Evolutionary conservation across 2,888 invertebrate species (phyloP), one percentile per base, ranked within the genome.

Genomic region (Aspidiotus rigidus): DNA sequence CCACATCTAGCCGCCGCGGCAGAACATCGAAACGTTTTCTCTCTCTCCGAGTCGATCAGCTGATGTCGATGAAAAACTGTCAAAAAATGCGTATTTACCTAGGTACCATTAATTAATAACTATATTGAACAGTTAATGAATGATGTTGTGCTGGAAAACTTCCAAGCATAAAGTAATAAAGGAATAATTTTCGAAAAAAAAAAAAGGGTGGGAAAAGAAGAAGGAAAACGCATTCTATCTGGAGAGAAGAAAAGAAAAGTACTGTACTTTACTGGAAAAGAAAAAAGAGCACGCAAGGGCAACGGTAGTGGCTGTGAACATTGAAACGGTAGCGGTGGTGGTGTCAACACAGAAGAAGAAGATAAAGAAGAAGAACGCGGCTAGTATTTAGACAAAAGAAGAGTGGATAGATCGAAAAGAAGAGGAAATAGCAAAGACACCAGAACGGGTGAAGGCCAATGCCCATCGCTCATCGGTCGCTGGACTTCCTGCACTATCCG

Each of bases 401-500:
- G 40, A 44, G 62, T 11, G 28, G 44, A 49, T 49, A 39, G 15
- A 54, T 54, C 15, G 63, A 17, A 54, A 53, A 57, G 28, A 28
- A 28, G 28, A 28, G 28, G 57, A 63, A 63, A 63, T 63, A 63
- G 63, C 63, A 63, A 63, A 63, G 63, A 63, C 63, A 63, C 53
- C 44, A 63, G 63, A 63, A 63, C 63, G 49, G 63, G 63, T 63
- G 63, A 63, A 63, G 63, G 63, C 63, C 63, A 63, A 63, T 63
- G 63, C 63, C 63, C 63, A 63, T 63, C 63, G 49, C n/a, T 40
- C 53, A 63, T 63, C 63, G 63, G 63, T 63, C 63, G 63, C 63
- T 63, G 63, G 63, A 63, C 63, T 63, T 63, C 63, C 63, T 63
- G 63, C 63, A 63, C 63, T 63, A 54, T 63, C 49, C 63, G 63